A percentile compares a stretch with the other conserved stretches of the same genome.
Conservation (phyloP, 1,140 invertebrate species). For the Panulirus ornatus region DNA sequence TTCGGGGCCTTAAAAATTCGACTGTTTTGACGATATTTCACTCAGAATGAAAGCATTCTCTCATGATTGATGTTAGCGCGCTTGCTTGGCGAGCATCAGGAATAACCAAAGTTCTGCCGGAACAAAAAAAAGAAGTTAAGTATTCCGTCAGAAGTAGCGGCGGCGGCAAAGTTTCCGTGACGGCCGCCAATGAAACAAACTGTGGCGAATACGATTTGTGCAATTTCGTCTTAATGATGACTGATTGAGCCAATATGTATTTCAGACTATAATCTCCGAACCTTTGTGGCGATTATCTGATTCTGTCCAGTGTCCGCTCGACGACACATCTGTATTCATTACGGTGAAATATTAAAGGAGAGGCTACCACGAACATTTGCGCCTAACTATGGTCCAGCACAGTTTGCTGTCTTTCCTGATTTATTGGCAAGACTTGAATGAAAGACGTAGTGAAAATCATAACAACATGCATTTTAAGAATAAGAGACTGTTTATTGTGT, state of each 20-base stretch:
- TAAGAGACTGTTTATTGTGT: neutral
- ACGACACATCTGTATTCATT: neutral
- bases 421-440: neutral
- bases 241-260: constrained; percentile 58
- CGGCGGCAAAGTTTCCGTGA: constrained; percentile 22
- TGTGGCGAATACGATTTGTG: constrained; percentile 49
- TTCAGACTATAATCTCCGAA: constrained; percentile 26
- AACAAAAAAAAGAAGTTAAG: constrained; percentile 5
- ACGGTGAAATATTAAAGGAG: neutral
- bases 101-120: too few relatives aligned
- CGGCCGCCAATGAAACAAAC: constrained; percentile 35
- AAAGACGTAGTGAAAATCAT: neutral
- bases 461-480: neutral
- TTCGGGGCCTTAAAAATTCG: constrained; percentile 40
- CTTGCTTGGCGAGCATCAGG: constrained; percentile 14
- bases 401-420: neutral
- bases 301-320: neutral
- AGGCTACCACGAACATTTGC: neutral
- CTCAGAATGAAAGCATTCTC: constrained; percentile 34
- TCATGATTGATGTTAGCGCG: constrained; percentile 34
- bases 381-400: neutral
- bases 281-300: constrained; percentile 32
- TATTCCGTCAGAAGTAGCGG: constrained; percentile 24
- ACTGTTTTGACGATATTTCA: constrained; percentile 49
- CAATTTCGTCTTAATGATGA: constrained; percentile 57